A percentile compares a stretch with the other conserved stretches of the same genome.
phyloP scores from a whole-genome alignment of 1,140 invertebrate species.

The Drosophila subobscura region DNA sequence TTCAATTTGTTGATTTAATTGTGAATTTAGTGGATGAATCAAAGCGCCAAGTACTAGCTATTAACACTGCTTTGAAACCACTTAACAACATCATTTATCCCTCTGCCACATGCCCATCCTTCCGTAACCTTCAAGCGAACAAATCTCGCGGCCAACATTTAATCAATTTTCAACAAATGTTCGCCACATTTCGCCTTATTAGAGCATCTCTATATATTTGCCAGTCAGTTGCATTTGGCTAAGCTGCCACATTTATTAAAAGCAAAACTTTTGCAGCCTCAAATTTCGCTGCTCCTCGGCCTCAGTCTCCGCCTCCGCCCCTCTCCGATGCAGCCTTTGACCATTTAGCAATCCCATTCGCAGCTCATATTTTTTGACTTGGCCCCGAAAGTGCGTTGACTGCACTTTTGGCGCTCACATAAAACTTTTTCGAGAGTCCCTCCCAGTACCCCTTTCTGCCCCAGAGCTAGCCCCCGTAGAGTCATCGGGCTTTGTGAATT shows the following conservation, averaged over 20 bases:
- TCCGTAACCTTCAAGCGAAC: constrained; percentile 8
- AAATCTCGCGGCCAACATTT: neutral
- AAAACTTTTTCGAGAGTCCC: constrained; percentile 61
- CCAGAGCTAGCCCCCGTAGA: constrained; percentile 37
- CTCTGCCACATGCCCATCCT: neutral
- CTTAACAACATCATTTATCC: too few species aligned
- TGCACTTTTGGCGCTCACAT: constrained; percentile 72
- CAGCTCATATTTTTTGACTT: constrained; percentile 76
- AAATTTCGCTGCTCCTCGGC: too few species aligned
- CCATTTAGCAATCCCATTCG: constrained; percentile 63
- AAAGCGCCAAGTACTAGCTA: too few species aligned
- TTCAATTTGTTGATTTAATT: too few species aligned
- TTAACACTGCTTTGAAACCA: too few species aligned
- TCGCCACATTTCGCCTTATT: constrained; percentile 35
- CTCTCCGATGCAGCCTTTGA: constrained; percentile 13
- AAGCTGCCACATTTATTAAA: constrained; percentile 63
- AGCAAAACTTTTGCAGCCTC: constrained; percentile 41
- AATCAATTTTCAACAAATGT: constrained; percentile 44
- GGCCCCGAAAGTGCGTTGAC: constrained; percentile 68
- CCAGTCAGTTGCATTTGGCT: constrained; percentile 27
- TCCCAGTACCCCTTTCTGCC: constrained; percentile 4
- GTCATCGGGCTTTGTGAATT: constrained; percentile 60
- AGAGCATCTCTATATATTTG: constrained; percentile 29
- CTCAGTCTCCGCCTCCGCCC: neutral
- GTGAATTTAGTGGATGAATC: too few species aligned